These are phyloP conservation scores for Ips nitidus DNA, from an alignment of 1,140 invertebrate species.

Conservation along the genomic window DNA sequence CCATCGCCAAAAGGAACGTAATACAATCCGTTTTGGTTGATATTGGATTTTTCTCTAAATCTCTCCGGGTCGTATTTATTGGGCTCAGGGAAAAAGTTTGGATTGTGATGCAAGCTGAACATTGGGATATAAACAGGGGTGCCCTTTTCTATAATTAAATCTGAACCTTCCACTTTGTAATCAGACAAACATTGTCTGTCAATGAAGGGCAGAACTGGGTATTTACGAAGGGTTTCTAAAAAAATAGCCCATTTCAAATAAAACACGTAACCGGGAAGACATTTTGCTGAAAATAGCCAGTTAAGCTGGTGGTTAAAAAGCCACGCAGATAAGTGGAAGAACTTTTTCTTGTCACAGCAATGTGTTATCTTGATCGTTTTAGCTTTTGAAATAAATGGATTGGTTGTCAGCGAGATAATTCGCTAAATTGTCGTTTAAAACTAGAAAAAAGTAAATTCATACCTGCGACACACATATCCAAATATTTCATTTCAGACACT, in stretches of 20 bases:
- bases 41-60: slow-evolving; percentile 47
- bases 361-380: slow-evolving; percentile 1
- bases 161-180: slow-evolving; percentile 53
- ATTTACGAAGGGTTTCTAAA: slow-evolving; percentile 56
- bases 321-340: too few species aligned
- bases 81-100: slow-evolving; percentile 52
- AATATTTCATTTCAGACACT: slow-evolving; percentile 19
- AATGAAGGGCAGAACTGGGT: slow-evolving; percentile 55
- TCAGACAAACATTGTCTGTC: slow-evolving; percentile 53
- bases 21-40: slow-evolving; percentile 16
- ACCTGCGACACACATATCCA: slow-evolving; percentile 18
- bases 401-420: too few species aligned
- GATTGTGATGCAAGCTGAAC: slow-evolving; percentile 47
- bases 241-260: background rate
- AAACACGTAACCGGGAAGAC: too few species aligned
- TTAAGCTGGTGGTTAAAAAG: too few species aligned
- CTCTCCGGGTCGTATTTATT: slow-evolving; percentile 55
- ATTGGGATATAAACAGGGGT: slow-evolving; percentile 54
- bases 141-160: slow-evolving; percentile 52
- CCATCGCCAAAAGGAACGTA: slow-evolving; percentile 40
- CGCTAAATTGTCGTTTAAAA: too few species aligned
- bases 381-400: background rate
- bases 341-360: background rate
- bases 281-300: too few species aligned
- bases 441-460: background rate